Evolutionary conservation across 1,140 invertebrate genomes (phyloP), one percentile per base, ranked within the genome.

Genomic region (Caenorhabditis remanei): DNA sequence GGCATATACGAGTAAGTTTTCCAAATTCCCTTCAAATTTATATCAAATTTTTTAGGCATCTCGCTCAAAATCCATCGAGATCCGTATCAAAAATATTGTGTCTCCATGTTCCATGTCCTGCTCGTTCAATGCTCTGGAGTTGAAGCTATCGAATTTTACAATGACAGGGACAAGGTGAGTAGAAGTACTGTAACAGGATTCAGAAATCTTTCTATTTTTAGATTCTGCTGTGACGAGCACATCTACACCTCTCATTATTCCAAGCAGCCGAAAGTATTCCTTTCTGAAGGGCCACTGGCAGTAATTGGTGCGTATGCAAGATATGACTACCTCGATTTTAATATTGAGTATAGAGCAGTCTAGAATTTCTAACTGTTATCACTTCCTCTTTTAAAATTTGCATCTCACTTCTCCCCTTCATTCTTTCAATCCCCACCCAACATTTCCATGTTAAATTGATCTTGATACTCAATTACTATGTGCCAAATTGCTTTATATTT

Each of bases 381-480:
- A 9, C 32, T 63, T 13, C 21, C 40, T 13, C 8, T 63, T 11
- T 63, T 63, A 32, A 32, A 24, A 46, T 71, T 71, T 46, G 46
- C 24, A 40, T 21, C 6, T 71, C 67, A n/a, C 41, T 46, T 19
- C 19, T 46, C 41, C 16, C 41, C 7, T 46, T n/a, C n/a, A 2
- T 48, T 48, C 41, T 71, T 71, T 71, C 41, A 32, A 32, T 13
- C n/a, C 16, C 32, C 5, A 7, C n/a, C 24, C 41, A 53, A 53
- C 11, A 53, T 53, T 79, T 50, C n/a, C 71, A 24, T 50, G 32
- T n/a, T n/a, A n/a, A n/a, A n/a, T n/a, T n/a, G n/a, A n/a, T n/a
- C n/a, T n/a, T n/a, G 71, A 79, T 79, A 79, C 71, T 79, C 71
- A 79, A 79, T 21, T 79, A 32, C 46, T 50, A 79, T 79, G 71